Evolutionary conservation across 92 coral and sea anemone genomes (phyloP).

Genomic region (Zoanthus gigantus): DNA sequence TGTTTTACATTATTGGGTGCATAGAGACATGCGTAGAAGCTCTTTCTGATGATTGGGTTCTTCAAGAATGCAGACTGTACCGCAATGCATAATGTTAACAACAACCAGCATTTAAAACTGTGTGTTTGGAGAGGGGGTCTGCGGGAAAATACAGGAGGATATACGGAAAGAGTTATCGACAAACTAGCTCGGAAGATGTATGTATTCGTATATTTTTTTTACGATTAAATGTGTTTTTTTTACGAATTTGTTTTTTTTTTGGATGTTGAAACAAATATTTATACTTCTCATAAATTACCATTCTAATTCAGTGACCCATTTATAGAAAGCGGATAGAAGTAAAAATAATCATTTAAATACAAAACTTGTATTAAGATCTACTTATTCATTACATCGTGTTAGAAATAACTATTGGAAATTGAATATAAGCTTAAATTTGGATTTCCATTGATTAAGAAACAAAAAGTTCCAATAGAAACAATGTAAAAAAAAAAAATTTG

Average conservation of each 20-base stretch:
- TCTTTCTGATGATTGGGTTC: slow-evolving; percentile 42
- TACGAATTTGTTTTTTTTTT: neutral
- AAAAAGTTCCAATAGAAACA: too few species aligned
- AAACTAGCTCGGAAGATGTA: slow-evolving; percentile 44
- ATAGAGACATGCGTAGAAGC: slow-evolving; percentile 47
- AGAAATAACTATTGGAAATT: too few species aligned
- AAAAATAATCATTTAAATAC: too few species aligned
- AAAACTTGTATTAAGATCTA: too few species aligned
- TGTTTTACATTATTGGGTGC: slow-evolving; percentile 12
- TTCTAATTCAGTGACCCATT: neutral
- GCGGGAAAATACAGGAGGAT: slow-evolving; percentile 57
- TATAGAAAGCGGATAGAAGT: neutral
- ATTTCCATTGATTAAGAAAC: too few species aligned
- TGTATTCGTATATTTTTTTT: neutral
- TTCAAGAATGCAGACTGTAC: slow-evolving; percentile 44
- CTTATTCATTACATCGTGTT: too few species aligned
- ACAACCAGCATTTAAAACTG: slow-evolving; percentile 55
- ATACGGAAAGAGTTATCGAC: slow-evolving; percentile 38
- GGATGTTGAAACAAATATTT: neutral
- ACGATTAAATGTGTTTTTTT: neutral
- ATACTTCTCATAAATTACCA: neutral
- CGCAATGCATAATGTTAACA: slow-evolving; percentile 39
- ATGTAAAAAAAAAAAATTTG: too few species aligned
- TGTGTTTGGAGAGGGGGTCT: slow-evolving; percentile 62
- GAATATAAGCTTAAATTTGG: too few species aligned